Evolutionary conservation across 2,888 invertebrate species (phyloP), one percentile per base, ranked within the genome.

Genomic region (Hesperia comma): DNA sequence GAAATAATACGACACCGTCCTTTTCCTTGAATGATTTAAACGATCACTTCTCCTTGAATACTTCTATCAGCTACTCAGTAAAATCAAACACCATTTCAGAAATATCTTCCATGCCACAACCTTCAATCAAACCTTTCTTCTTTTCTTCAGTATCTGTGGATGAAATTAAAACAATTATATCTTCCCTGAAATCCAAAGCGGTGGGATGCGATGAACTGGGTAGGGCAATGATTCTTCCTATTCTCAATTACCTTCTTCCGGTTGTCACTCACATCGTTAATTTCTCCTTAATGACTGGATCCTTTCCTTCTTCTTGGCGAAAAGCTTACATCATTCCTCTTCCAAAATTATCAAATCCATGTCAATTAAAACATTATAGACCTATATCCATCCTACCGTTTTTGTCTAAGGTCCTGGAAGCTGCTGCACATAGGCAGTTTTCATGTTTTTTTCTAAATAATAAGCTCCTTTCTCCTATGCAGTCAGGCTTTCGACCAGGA

Each of bases 171-270:
- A 26, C 2, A 26, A 26, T 26, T 26, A 26, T 5, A 26, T 37
- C 8, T 21, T 61, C 61, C 4, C 5, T 61, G 19, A 61, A 61
- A 41, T 61, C 61, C 0, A 54, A 53, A 0, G 53, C 61, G 26
- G 61, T 61, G 14, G 61, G 61, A 6, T 61, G 15, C 53, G 54
- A 61, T n/a, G 32, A 53, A 14, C 53, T 61, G 10, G 53, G 61
- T 53, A 17, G 26, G 7, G 7, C 40, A 6, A 61, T 54, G 61
- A 21, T 61, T 15, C 0, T 41, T 26, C 41, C 8, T 8, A 6
- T 61, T 6, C 41, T 61, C 26, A 53, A 61, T 6, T n/a, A 61
- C 2, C 0, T 61, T 21, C 1, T 21, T 4, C 21, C 51, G 3
- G n/a, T 21, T 21, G 37, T 61, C 5, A 8, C 33, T 21, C 51